These are phyloP conservation scores for Serilophus lunatus DNA, from an alignment of 2,113 vertebrate species.

Conservation along the genomic window DNA sequence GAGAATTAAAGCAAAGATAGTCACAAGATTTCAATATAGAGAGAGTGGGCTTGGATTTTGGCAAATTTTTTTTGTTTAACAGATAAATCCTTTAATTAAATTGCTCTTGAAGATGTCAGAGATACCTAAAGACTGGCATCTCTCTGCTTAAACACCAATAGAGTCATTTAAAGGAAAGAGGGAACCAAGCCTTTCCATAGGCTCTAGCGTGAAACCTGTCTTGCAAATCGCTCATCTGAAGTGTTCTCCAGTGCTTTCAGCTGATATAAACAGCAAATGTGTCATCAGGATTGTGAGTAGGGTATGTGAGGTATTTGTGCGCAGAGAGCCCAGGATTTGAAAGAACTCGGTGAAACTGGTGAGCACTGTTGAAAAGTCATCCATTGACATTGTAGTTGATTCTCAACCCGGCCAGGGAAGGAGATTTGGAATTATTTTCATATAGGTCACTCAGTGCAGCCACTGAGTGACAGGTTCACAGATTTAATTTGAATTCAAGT, in stretches of 20 bases:
- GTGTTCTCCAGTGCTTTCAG: background rate
- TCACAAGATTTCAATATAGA: background rate
- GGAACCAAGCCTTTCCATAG: background rate
- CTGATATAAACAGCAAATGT: background rate
- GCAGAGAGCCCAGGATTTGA: background rate
- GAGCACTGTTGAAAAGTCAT: background rate
- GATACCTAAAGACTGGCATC: background rate
- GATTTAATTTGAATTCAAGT: background rate
- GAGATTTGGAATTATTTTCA: background rate
- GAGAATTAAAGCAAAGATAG: background rate
- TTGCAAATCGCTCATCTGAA: background rate
- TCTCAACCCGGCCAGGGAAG: background rate
- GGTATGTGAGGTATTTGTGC: background rate
- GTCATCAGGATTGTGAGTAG: background rate
- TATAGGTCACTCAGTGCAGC: background rate
- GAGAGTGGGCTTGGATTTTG: background rate
- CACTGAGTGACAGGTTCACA: background rate
- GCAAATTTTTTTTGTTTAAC: background rate
- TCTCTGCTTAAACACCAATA: background rate
- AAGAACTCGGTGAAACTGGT: background rate
- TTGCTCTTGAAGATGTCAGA: background rate
- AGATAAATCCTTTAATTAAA: conserved; percentile 9
- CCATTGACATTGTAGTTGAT: background rate
- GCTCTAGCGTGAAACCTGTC: background rate
- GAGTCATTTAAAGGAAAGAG: background rate